A percentile compares a stretch with the other conserved stretches of the same genome.
Evolutionary conservation across 2,797 vertebrate genomes (phyloP).

Genomic region (Pitangus sulphuratus): DNA sequence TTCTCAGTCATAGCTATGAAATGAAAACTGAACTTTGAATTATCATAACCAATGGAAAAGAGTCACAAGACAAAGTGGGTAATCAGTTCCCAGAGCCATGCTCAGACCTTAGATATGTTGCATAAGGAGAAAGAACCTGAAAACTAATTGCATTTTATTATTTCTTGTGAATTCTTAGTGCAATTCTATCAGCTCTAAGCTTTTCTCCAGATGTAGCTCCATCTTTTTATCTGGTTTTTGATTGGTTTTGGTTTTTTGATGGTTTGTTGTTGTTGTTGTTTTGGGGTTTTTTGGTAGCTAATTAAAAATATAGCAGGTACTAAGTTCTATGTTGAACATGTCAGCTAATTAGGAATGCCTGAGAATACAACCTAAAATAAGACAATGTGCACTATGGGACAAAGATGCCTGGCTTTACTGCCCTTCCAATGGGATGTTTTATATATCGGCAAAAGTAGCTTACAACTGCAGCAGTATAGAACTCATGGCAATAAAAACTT

Average conservation of each 20-base stretch:
- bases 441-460: slow-evolving; percentile 28
- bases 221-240: neutral
- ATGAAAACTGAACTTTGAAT: neutral
- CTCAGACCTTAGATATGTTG: neutral
- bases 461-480: neutral
- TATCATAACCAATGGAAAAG: neutral
- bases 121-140: neutral
- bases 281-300: neutral
- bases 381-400: neutral
- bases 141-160: neutral
- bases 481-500: slow-evolving; percentile 54
- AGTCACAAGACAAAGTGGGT: neutral
- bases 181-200: neutral
- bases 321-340: neutral
- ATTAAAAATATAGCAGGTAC: slow-evolving; percentile 26
- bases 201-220: neutral
- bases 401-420: slow-evolving; percentile 10
- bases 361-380: slow-evolving; percentile 34
- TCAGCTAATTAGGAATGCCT: slow-evolving; percentile 30
- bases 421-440: neutral
- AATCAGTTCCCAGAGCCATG: neutral
- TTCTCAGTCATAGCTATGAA: neutral
- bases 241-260: neutral
- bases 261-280: neutral
- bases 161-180: neutral